Percentiles rank a stretch among this genome's conserved stretches.
These are phyloP conservation scores for Crypturellus undulatus DNA, from an alignment of 2,113 vertebrate genomes.

Conservation along the genomic window DNA sequence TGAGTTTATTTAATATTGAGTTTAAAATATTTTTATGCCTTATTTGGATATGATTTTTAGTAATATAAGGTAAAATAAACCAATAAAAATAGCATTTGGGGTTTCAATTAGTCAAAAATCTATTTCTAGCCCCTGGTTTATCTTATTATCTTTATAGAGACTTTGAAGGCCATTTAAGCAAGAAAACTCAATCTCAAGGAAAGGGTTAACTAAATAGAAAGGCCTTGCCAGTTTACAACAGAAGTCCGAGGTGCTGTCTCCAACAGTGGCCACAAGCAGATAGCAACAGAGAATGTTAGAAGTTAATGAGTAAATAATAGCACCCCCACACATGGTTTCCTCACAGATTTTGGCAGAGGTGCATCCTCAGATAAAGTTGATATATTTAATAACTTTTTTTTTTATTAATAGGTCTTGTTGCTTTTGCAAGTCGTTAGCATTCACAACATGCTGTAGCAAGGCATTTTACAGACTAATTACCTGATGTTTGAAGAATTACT, in stretches of 20 bases:
- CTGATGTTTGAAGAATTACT: neutral
- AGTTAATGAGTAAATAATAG: neutral
- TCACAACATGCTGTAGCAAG: neutral
- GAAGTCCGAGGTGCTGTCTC: neutral
- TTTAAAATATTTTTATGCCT: neutral
- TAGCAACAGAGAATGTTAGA: neutral
- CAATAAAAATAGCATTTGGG: neutral
- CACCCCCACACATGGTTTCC: neutral
- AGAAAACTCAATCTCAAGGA: neutral
- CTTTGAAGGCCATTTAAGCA: neutral
- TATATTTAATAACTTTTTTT: neutral
- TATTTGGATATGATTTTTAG: neutral
- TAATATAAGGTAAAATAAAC: neutral
- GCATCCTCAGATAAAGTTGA: neutral
- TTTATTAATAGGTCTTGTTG: neutral
- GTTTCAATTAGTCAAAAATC: neutral
- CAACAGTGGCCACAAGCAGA: neutral
- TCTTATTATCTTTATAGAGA: neutral
- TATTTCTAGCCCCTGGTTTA: neutral
- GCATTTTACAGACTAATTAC: neutral
- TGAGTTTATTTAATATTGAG: neutral
- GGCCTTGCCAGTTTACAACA: neutral
- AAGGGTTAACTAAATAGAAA: neutral
- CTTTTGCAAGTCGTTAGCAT: neutral
- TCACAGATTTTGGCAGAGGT: neutral